These are phyloP conservation scores for Panzeria rudis DNA, from an alignment of 2,888 invertebrate species.

Conservation along the genomic window DNA sequence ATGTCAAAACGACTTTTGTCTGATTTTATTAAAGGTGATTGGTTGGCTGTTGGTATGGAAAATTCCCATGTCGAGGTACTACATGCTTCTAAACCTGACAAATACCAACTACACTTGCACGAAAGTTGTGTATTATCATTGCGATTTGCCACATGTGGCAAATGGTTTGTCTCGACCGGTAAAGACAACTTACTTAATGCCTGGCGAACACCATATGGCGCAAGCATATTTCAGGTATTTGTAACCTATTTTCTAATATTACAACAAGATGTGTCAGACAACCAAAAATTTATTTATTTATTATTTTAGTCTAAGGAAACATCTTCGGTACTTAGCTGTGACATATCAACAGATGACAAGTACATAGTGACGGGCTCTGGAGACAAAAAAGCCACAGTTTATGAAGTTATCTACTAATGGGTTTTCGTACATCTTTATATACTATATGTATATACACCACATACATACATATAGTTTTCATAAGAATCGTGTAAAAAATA, in stretches of 20 bases:
- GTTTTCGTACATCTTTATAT: constrained; percentile 53
- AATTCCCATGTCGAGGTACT: constrained; percentile 98
- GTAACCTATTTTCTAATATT: neutral
- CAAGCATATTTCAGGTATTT: constrained; percentile 97
- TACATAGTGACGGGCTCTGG: constrained; percentile 99
- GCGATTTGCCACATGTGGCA: constrained; percentile 97
- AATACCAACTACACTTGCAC: constrained; percentile 97
- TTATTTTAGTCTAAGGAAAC: constrained; percentile 94
- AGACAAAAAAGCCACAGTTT: constrained; percentile 98
- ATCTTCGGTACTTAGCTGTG: constrained; percentile 98
- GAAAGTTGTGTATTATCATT: constrained; percentile 98
- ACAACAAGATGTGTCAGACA: neutral
- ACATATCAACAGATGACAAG: constrained; percentile 98
- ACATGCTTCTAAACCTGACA: constrained; percentile 94
- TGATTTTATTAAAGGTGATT: constrained; percentile 88
- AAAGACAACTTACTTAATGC: constrained; percentile 99
- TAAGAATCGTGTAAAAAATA: constrained; percentile 63
- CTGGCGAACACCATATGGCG: constrained; percentile 99
- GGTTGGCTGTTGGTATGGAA: constrained; percentile 99
- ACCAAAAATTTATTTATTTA: neutral
- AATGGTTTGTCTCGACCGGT: constrained; percentile 99
- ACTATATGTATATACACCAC: neutral
- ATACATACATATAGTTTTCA: constrained; percentile 49
- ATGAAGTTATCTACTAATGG: constrained; percentile 94
- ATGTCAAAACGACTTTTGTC: neutral